Percentiles rank a stretch among this genome's conserved stretches.
phyloP scores from a whole-genome alignment of 2,797 vertebrate species.

The Chelon labrosus region DNA sequence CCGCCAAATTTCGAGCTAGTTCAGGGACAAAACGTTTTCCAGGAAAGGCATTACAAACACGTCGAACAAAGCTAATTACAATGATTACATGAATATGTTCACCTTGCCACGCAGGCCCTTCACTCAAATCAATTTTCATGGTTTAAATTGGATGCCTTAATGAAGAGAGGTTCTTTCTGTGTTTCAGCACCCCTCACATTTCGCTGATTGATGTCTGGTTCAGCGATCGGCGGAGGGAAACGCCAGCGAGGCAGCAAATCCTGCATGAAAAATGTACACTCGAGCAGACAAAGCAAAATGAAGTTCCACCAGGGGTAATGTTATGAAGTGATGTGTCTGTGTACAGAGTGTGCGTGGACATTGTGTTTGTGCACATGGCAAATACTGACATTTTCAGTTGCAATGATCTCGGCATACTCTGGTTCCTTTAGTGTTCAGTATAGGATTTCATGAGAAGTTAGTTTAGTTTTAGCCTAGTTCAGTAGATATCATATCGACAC shows the following conservation, averaged over 20 bases:
- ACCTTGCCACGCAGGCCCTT: constrained; percentile 58
- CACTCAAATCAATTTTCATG: constrained; percentile 71
- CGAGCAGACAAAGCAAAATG: constrained; percentile 39
- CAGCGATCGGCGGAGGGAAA: constrained; percentile 41
- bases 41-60: constrained; percentile 26
- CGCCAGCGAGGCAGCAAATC: constrained; percentile 24
- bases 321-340: constrained; percentile 39
- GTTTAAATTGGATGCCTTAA: constrained; percentile 73
- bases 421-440: background rate
- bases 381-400: constrained; percentile 13
- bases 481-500: too few relatives aligned
- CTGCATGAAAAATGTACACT: constrained; percentile 33
- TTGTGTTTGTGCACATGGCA: constrained; percentile 24
- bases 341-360: background rate
- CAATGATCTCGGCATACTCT: background rate
- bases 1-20: background rate
- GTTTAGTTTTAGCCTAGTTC: too few relatives aligned
- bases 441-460: background rate
- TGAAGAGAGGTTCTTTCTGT: constrained; percentile 60
- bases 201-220: constrained; percentile 70
- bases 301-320: constrained; percentile 25
- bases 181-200: constrained; percentile 41
- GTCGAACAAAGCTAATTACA: constrained; percentile 55
- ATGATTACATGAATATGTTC: constrained; percentile 62
- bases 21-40: constrained; percentile 12